Conservation (phyloP, 2,888 invertebrate genomes). For the Chaitophorus viminalis region DNA sequence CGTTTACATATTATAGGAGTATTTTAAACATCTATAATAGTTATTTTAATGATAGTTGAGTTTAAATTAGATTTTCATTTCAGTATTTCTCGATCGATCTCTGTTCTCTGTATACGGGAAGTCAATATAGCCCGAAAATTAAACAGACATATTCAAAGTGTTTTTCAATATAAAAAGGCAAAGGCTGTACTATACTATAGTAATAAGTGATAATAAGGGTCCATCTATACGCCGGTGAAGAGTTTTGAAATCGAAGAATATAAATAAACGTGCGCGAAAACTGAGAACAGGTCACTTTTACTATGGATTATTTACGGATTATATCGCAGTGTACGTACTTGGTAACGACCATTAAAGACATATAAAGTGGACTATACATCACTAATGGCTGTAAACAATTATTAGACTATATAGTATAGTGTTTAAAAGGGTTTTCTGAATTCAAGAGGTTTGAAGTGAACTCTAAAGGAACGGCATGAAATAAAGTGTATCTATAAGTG, state of each 20-base stretch:
- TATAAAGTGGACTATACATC: constrained; percentile 32
- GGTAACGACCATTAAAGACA: constrained; percentile 20
- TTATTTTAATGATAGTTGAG: background rate
- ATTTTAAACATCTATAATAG: no score
- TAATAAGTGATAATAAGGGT: background rate
- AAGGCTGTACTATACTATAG: background rate
- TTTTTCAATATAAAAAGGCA: background rate
- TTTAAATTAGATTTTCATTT: background rate
- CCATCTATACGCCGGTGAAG: background rate
- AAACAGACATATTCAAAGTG: background rate
- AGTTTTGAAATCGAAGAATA: background rate
- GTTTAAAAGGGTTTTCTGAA: constrained; percentile 54
- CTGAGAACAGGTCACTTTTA: constrained; percentile 21
- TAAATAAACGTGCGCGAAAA: background rate
- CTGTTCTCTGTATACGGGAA: background rate
- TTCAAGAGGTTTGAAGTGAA: constrained; percentile 45
- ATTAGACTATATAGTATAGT: constrained; percentile 44
- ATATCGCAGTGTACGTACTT: constrained; percentile 28
- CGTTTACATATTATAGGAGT: no score
- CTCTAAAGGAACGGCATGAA: constrained; percentile 28
- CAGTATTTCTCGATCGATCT: background rate
- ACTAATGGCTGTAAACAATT: constrained; percentile 52
- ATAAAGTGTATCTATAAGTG: constrained; percentile 33
- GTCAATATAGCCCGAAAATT: background rate
- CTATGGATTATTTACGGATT: constrained; percentile 35